Conservation (phyloP, 2,797 vertebrate species). For the Protonibea diacanthus region DNA sequence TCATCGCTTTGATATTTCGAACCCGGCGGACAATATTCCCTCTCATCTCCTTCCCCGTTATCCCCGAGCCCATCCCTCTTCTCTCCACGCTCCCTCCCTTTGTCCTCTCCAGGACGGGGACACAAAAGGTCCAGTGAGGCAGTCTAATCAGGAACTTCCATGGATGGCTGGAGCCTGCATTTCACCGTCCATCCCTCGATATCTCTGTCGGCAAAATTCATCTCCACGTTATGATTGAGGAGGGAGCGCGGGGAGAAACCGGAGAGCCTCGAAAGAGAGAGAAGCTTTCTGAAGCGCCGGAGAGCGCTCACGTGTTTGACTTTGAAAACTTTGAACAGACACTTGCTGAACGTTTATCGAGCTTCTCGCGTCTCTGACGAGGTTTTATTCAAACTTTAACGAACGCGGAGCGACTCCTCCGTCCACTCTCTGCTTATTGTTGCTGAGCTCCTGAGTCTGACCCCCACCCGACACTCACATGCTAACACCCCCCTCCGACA, state of each 20-base stretch:
- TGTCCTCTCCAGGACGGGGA: slow-evolving; percentile 83
- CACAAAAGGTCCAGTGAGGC: slow-evolving; percentile 89
- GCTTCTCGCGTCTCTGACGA: too few relatives aligned
- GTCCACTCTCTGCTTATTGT: slow-evolving; percentile 43
- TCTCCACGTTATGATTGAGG: slow-evolving; percentile 81
- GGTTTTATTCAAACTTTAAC: too few relatives aligned
- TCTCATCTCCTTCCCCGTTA: slow-evolving; percentile 77
- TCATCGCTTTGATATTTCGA: slow-evolving; percentile 68
- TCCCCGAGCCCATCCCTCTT: slow-evolving; percentile 81
- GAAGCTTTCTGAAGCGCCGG: too few relatives aligned
- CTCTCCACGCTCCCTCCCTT: slow-evolving; percentile 73
- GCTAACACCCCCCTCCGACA: slow-evolving; percentile 74
- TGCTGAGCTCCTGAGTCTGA: slow-evolving; percentile 68
- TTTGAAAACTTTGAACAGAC: slow-evolving; percentile 48
- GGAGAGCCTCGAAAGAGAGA: too few relatives aligned
- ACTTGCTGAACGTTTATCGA: too few relatives aligned
- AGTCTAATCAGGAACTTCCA: slow-evolving; percentile 88
- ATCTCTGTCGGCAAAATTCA: slow-evolving; percentile 81
- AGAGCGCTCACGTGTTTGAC: slow-evolving; percentile 1
- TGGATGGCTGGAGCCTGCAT: slow-evolving; percentile 85
- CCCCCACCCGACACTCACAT: slow-evolving; percentile 70
- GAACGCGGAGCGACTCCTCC: too few relatives aligned
- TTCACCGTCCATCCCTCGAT: slow-evolving; percentile 82
- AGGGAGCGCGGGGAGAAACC: slow-evolving; percentile 75
- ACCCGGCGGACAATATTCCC: slow-evolving; percentile 76